phyloP scores from a whole-genome alignment of 2,797 vertebrate genomes.

The Uromys caudimaculatus region DNA sequence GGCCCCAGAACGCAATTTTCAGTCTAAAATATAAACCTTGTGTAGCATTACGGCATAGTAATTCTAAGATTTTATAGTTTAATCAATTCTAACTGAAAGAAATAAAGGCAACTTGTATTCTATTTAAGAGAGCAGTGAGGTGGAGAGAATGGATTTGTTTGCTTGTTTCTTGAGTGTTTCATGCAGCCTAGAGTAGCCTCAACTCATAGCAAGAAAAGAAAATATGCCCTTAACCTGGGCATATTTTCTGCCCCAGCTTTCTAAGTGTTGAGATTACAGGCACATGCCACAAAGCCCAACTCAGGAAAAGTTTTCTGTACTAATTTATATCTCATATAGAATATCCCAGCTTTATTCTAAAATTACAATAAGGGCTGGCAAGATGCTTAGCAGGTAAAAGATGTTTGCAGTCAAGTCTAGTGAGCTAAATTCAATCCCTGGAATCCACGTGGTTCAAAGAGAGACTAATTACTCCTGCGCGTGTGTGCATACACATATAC shows the following conservation, averaged over 20 bases:
- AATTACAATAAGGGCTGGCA: constrained; percentile 16
- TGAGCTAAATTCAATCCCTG: neutral
- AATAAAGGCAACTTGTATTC: constrained; percentile 20
- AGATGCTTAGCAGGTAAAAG: neutral
- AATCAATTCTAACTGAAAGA: constrained; percentile 58
- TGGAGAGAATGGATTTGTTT: neutral
- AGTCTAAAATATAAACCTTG: constrained; percentile 22
- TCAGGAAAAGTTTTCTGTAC: neutral
- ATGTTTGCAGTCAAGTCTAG: neutral
- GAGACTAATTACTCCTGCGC: neutral
- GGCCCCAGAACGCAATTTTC: neutral
- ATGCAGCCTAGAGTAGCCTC: neutral
- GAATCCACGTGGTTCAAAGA: neutral
- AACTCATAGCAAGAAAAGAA: neutral
- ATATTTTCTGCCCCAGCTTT: neutral
- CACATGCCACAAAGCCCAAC: neutral
- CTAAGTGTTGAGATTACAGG: neutral
- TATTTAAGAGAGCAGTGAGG: neutral
- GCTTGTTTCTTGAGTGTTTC: neutral
- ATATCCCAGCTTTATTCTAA: constrained; percentile 26
- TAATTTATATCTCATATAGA: constrained; percentile 16
- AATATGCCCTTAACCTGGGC: neutral
- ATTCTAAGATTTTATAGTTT: constrained; percentile 29
- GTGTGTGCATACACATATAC: too few species aligned
- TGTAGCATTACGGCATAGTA: neutral